Conservation (phyloP, 2,797 vertebrate genomes). For the Heliangelus exortis region DNA sequence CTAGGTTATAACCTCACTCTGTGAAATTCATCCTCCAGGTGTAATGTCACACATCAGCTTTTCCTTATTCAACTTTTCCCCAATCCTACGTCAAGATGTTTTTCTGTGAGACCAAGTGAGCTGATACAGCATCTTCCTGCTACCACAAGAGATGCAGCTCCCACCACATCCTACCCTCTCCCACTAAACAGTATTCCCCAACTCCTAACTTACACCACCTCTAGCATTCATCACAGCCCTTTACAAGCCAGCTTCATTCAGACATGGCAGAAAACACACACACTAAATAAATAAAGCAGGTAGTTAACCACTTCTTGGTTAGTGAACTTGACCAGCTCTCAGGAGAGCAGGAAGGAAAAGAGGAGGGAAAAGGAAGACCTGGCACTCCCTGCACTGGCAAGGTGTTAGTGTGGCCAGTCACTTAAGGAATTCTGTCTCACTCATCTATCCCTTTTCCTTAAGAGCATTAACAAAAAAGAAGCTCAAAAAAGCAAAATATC, state of each 20-base stretch:
- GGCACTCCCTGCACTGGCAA: not conserved
- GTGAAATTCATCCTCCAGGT: not conserved
- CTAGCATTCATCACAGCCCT: not conserved
- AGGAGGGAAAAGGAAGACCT: not conserved
- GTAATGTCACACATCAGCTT: not conserved
- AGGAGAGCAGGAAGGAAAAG: not conserved
- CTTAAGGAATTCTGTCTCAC: not conserved
- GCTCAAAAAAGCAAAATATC: not conserved
- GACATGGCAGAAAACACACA: not conserved
- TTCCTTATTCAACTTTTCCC: not conserved
- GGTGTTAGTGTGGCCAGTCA: not conserved
- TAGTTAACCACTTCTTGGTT: not conserved
- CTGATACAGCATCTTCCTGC: not conserved
- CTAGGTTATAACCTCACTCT: not conserved
- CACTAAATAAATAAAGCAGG: not conserved
- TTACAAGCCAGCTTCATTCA: not conserved
- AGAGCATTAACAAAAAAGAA: not conserved
- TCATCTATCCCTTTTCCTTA: not conserved
- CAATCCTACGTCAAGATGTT: not conserved
- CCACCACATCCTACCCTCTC: not conserved
- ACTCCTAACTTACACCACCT: not conserved
- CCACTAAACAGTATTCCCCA: not conserved
- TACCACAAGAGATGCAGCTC: not conserved
- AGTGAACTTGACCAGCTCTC: not conserved
- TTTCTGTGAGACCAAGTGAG: not conserved